These are phyloP conservation scores for Chrosomus eos DNA, from an alignment of 2,797 vertebrate genomes.

Conservation along the genomic window DNA sequence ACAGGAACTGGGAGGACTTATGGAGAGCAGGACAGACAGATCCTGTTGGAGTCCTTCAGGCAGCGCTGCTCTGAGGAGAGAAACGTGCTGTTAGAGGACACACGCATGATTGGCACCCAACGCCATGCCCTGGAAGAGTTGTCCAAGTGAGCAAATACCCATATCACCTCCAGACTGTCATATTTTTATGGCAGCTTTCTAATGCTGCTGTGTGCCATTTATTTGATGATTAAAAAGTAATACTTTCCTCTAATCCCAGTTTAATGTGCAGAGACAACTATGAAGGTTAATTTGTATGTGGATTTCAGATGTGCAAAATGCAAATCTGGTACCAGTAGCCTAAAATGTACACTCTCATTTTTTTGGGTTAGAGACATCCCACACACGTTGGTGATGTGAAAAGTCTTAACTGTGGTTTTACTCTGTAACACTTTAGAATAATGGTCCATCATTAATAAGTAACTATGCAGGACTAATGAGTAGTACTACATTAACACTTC, in stretches of 20 bases:
- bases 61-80: conserved; percentile 63
- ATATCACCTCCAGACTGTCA: not conserved
- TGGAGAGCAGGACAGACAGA: conserved; percentile 70
- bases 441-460: no score
- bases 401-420: no score
- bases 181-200: not conserved
- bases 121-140: conserved; percentile 70
- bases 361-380: no score
- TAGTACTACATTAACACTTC: no score
- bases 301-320: not conserved
- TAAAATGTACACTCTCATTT: not conserved
- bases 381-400: no score
- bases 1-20: conserved; percentile 64
- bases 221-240: not conserved
- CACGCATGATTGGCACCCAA: conserved; percentile 64
- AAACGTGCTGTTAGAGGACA: conserved; percentile 64
- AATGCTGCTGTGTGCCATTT: not conserved
- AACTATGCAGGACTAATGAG: no score
- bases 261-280: no score
- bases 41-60: conserved; percentile 75
- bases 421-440: no score
- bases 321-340: not conserved
- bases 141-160: conserved; percentile 63
- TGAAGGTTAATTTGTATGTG: no score
- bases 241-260: no score